Conservation (phyloP, 2,113 vertebrate genomes). For the Hoplias malabaricus region DNA sequence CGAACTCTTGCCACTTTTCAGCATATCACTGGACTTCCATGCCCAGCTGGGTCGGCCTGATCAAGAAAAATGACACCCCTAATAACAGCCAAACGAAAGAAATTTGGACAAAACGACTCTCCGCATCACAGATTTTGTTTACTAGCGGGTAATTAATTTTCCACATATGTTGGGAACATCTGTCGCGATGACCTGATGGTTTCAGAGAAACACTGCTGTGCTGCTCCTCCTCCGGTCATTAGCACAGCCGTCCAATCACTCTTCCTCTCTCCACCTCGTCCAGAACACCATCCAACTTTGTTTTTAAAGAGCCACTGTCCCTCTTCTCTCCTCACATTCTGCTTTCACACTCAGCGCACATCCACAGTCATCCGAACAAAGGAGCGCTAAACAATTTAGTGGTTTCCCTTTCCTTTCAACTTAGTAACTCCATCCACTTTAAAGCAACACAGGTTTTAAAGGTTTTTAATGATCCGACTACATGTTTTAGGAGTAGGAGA, state of each 20-base stretch:
- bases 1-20: too few relatives aligned
- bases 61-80: slow-evolving; percentile 96
- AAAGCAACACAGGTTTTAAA: too few relatives aligned
- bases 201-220: slow-evolving; percentile 93
- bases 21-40: slow-evolving; percentile 74
- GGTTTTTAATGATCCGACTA: too few relatives aligned
- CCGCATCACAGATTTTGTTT: slow-evolving; percentile 97
- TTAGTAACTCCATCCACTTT: too few relatives aligned
- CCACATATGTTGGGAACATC: slow-evolving; percentile 99
- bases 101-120: slow-evolving; percentile 98
- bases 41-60: slow-evolving; percentile 81
- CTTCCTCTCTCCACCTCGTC: slow-evolving; percentile 64
- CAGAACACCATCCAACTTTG: slow-evolving; percentile 56
- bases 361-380: too few relatives aligned
- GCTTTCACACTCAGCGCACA: too few relatives aligned
- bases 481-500: too few relatives aligned
- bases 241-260: slow-evolving; percentile 79
- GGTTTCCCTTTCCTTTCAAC: too few relatives aligned
- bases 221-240: slow-evolving; percentile 87
- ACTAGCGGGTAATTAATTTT: slow-evolving; percentile 99
- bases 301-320: slow-evolving; percentile 44
- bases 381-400: too few relatives aligned
- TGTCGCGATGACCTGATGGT: slow-evolving; percentile 94
- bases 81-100: slow-evolving; percentile 89
- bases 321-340: slow-evolving; percentile 1